Percentiles rank a stretch among this genome's conserved stretches.
phyloP scores from a whole-genome alignment of 1,140 invertebrate genomes.

The Oedothorax gibbosus region DNA sequence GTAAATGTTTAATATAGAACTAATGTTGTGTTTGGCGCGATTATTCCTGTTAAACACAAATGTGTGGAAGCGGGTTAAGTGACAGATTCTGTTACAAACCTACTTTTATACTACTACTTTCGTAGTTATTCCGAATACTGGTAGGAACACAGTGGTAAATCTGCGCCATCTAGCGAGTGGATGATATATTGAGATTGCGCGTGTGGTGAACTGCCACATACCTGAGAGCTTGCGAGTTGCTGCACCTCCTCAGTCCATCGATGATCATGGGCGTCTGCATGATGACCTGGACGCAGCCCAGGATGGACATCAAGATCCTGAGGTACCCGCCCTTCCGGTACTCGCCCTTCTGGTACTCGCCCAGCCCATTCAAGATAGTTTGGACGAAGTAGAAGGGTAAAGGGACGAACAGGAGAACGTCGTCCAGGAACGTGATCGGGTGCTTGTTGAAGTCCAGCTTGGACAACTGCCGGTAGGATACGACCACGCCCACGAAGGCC shows the following conservation, averaged over 20 bases:
- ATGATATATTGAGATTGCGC: no score
- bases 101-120: no score
- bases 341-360: conserved; percentile 64
- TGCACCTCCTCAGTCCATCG: conserved; percentile 79
- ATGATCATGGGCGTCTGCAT: conserved; percentile 82
- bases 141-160: no score
- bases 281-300: conserved; percentile 65
- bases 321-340: not conserved
- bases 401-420: conserved; percentile 78
- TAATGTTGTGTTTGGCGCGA: no score
- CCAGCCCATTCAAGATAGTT: conserved; percentile 72
- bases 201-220: no score
- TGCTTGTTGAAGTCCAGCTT: conserved; percentile 77
- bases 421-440: conserved; percentile 74
- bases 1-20: no score
- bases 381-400: conserved; percentile 80
- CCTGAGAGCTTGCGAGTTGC: conserved; percentile 75
- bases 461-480: conserved; percentile 72
- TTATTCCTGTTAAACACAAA: no score
- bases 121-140: no score
- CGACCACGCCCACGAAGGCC: conserved; percentile 71
- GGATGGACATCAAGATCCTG: conserved; percentile 25
- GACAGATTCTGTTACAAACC: no score
- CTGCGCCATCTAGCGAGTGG: no score
- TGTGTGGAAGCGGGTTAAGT: no score